These are phyloP conservation scores for Drosophila punjabiensis DNA, from an alignment of 1,140 invertebrate genomes.

Conservation along the genomic window DNA sequence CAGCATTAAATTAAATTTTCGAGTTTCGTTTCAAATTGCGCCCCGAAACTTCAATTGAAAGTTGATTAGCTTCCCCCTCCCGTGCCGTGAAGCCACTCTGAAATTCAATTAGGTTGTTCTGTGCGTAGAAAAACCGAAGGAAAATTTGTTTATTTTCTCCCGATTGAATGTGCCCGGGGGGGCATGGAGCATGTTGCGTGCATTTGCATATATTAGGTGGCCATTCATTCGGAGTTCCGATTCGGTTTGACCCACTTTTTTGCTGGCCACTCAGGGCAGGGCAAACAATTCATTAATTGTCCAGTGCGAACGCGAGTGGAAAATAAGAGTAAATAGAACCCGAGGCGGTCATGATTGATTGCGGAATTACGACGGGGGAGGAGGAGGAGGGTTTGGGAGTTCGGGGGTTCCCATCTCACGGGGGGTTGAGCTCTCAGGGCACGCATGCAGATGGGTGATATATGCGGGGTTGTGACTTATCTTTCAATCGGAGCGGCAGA, in stretches of 20 bases:
- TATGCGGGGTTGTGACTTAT: slow-evolving; percentile 51
- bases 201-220: slow-evolving; percentile 65
- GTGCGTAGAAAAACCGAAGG: slow-evolving; percentile 24
- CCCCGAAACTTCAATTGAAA: slow-evolving; percentile 22
- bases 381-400: background rate
- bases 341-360: slow-evolving; percentile 56
- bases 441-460: slow-evolving; percentile 27
- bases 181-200: slow-evolving; percentile 29
- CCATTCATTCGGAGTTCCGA: slow-evolving; percentile 18
- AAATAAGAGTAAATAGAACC: slow-evolving; percentile 27
- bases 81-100: slow-evolving; percentile 18
- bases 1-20: slow-evolving; percentile 38
- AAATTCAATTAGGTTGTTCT: slow-evolving; percentile 60
- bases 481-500: slow-evolving; percentile 18
- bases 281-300: slow-evolving; percentile 69
- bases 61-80: slow-evolving; percentile 34
- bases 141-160: slow-evolving; percentile 53
- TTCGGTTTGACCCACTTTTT: slow-evolving; percentile 55
- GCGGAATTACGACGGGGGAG: slow-evolving; percentile 18
- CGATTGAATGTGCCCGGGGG: background rate
- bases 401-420: background rate
- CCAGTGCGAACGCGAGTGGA: slow-evolving; percentile 30
- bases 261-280: slow-evolving; percentile 4
- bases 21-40: slow-evolving; percentile 28
- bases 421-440: background rate